Conservation (phyloP, 1,140 invertebrate genomes). For the Oryctes rhinoceros region DNA sequence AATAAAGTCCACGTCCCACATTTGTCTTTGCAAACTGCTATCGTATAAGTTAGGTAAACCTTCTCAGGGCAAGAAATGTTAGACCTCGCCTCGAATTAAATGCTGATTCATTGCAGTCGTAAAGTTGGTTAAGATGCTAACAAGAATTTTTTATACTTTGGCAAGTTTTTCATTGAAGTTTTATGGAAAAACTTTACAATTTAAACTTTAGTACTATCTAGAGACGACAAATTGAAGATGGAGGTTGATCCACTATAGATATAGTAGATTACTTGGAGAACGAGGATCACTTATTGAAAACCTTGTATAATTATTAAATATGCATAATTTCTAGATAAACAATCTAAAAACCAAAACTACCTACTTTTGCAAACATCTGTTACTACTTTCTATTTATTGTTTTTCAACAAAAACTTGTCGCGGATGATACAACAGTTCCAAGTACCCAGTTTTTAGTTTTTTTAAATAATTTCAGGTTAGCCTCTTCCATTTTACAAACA, state of each 20-base stretch:
- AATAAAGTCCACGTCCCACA: conserved; percentile 22
- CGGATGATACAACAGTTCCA: too few relatives aligned
- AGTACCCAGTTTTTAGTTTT: too few relatives aligned
- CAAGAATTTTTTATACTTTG: background rate
- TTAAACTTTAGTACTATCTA: background rate
- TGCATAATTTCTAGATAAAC: too few relatives aligned
- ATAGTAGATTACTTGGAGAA: too few relatives aligned
- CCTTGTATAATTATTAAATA: background rate
- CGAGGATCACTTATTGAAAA: background rate
- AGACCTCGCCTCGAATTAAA: background rate
- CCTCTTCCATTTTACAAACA: too few relatives aligned
- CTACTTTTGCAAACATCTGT: too few relatives aligned
- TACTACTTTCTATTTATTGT: too few relatives aligned
- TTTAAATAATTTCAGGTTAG: too few relatives aligned
- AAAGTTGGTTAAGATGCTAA: background rate
- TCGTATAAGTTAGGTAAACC: conserved; percentile 27
- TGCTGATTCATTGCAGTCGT: conserved; percentile 24
- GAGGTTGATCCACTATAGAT: too few relatives aligned
- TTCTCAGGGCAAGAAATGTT: background rate
- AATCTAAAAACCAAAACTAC: too few relatives aligned
- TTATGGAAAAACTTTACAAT: background rate
- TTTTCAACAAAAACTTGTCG: too few relatives aligned
- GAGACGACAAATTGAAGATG: background rate
- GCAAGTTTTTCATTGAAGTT: background rate
- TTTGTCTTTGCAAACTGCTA: background rate